Percentiles rank a stretch among this genome's conserved stretches.
phyloP scores from a whole-genome alignment of 2,888 invertebrate species.

The Orthonevra nobilis region DNA sequence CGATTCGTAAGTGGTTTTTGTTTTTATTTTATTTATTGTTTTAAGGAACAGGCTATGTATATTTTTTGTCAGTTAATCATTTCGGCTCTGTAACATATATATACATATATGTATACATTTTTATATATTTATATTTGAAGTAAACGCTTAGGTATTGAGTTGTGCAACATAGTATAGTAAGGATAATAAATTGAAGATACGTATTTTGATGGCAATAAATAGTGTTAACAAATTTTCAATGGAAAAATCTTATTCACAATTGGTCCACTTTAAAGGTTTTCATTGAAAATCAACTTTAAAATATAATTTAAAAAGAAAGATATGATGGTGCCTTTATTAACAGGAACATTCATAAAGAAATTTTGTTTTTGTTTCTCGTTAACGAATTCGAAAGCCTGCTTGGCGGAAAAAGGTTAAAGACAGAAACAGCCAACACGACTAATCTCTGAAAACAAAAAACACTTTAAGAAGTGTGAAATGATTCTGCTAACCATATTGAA shows the following conservation, averaged over 20 bases:
- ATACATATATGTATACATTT: too few species aligned
- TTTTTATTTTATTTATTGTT: neutral
- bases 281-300: conserved; percentile 60
- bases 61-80: conserved; percentile 6
- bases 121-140: conserved; percentile 12
- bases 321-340: too few species aligned
- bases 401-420: too few species aligned
- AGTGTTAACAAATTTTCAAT: conserved; percentile 55
- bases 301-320: too few species aligned
- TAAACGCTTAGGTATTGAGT: conserved; percentile 49
- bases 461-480: too few species aligned
- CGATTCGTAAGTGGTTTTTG: neutral
- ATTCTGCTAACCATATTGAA: too few species aligned
- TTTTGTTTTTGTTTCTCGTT: too few species aligned
- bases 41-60: conserved; percentile 1
- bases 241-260: conserved; percentile 77
- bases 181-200: conserved; percentile 13
- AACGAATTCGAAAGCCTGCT: too few species aligned
- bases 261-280: conserved; percentile 79
- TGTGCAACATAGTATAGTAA: conserved; percentile 52
- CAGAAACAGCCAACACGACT: too few species aligned
- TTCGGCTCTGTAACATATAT: too few species aligned
- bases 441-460: too few species aligned
- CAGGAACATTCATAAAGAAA: neutral
- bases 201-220: neutral